Evolutionary conservation across 2,888 invertebrate species (phyloP).

Genomic region (Ethmia dodecea): DNA sequence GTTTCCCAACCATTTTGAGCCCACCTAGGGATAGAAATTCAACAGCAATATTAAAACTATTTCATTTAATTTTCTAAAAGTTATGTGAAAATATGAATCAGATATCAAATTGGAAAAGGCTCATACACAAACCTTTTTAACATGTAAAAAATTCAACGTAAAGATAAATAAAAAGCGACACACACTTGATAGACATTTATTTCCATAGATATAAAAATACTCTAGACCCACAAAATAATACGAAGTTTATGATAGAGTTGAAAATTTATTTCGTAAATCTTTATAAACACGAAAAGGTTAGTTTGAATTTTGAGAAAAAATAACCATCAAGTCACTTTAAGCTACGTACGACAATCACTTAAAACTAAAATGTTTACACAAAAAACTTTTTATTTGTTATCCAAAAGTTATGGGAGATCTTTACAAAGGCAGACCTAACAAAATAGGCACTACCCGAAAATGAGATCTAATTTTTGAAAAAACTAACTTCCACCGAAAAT

Average conservation of each 20-base stretch:
- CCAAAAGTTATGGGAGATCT: slow-evolving; percentile 66
- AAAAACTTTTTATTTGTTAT: slow-evolving; percentile 35
- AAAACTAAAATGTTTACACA: slow-evolving; percentile 43
- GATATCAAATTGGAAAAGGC: no score
- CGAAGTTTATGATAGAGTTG: slow-evolving; percentile 42
- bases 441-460: slow-evolving; percentile 46
- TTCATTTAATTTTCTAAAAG: no score
- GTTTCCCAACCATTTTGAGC: no score
- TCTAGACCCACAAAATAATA: slow-evolving; percentile 56
- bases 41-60: no score
- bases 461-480: slow-evolving; percentile 68
- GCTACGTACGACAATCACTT: slow-evolving; percentile 35
- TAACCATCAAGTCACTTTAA: slow-evolving; percentile 35
- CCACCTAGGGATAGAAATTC: no score
- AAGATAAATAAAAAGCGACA: not conserved
- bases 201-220: slow-evolving; percentile 42
- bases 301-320: slow-evolving; percentile 40
- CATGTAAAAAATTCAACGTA: no score
- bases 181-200: slow-evolving; percentile 47
- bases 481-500: slow-evolving; percentile 43
- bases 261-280: slow-evolving; percentile 54
- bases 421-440: slow-evolving; percentile 43
- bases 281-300: slow-evolving; percentile 49
- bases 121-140: no score
- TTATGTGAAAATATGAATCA: no score